Evolutionary conservation across 1,140 invertebrate genomes (phyloP), one percentile per base, ranked within the genome.

Genomic region (Hyles vespertilio): DNA sequence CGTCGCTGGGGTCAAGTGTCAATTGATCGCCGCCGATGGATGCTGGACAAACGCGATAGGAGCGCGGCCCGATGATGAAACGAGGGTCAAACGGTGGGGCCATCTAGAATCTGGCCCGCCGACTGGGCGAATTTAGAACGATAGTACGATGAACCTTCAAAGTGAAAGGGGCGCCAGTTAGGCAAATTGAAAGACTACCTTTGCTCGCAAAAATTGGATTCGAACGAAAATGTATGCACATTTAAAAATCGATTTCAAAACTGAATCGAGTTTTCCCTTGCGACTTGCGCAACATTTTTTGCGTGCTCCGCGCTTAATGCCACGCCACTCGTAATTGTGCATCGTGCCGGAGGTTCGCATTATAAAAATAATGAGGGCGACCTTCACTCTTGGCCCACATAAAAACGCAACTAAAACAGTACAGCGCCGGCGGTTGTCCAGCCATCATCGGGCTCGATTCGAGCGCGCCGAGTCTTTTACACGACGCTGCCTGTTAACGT

Each of bases 21-120:
- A 87, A 85, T 84, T 87, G 70, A 71, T 70, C 66, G 70, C 63
- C 61, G 71, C 79, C 77, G 82, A 84, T 85, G 79, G 77, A 72
- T 71, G 76, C 73, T 81, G 82, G 77, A 79, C 73, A 63, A 62
- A 84, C 77, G 82, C 79, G 69, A 83, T 79, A 75, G 64, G 66
- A 83, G 51, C 59, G 36, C 51, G 73, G 59, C 67, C 72, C 69
- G 65, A 72, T 77, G 77, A 71, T 48, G 53, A 71, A 84, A 85
- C 76, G 56, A 78, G 78, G 82, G 81, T 87, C 78, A 87, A 87
- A 76, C 69, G 74, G 65, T 69, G 61, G 65, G 82, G 81, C 72
- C 77, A 77, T 72, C 69, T 69, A 66, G 69, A 80, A 83, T 85
- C 77, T 79, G 72, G 68, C 67, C 69, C 57, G 36, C 61, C 51